Evolutionary conservation across 2,797 vertebrate genomes (phyloP).

Genomic region (Esox lucius): DNA sequence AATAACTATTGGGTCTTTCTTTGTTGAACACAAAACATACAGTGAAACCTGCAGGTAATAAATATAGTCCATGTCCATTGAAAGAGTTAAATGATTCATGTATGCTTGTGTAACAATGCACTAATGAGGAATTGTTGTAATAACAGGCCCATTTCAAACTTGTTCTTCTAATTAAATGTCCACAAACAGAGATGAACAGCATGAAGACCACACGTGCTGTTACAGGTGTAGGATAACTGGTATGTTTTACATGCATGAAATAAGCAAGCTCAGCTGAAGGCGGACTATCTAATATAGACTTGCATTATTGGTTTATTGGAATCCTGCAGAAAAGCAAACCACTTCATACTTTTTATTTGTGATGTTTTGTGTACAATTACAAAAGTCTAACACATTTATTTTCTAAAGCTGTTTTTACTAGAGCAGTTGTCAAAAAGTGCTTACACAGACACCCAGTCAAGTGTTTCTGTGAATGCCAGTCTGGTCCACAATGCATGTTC

Average conservation of each 20-base stretch:
- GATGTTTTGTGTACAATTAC: too few species aligned
- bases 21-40: constrained; percentile 24
- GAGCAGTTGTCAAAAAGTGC: too few species aligned
- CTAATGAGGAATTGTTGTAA: constrained; percentile 14
- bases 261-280: constrained; percentile 11
- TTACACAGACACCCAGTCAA: too few species aligned
- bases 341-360: neutral
- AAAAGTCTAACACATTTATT: too few species aligned
- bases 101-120: constrained; percentile 35
- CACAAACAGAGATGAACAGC: constrained; percentile 35
- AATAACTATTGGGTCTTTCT: constrained; percentile 32
- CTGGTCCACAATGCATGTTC: too few species aligned
- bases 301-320: neutral
- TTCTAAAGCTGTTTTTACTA: too few species aligned
- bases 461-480: too few species aligned
- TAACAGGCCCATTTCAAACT: constrained; percentile 17
- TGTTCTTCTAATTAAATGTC: constrained; percentile 30
- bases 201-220: constrained; percentile 39
- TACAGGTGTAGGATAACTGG: constrained; percentile 27
- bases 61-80: constrained; percentile 19
- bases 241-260: constrained; percentile 10
- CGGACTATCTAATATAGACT: neutral
- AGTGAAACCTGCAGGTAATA: constrained; percentile 14
- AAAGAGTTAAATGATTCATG: constrained; percentile 19
- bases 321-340: neutral